Conservation (phyloP, 2,888 invertebrate species). For the Lamellibrachia columna region DNA sequence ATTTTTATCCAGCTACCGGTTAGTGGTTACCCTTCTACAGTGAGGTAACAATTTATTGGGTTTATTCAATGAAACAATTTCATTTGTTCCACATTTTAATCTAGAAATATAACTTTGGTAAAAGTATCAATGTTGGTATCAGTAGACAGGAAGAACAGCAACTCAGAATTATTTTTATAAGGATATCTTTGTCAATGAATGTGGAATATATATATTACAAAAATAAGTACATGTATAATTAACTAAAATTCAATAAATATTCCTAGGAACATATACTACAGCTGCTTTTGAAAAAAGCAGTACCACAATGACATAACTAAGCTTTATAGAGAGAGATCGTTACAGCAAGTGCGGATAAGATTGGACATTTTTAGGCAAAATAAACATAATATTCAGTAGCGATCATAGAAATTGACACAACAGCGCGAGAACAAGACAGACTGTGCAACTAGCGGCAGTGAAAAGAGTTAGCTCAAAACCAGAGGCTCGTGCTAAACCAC, state of each 20-base stretch:
- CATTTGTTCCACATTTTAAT: not conserved
- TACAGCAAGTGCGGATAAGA: not conserved
- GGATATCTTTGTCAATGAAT: not conserved
- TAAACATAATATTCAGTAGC: not conserved
- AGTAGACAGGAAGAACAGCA: not conserved
- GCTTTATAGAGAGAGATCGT: not conserved
- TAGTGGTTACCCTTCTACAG: not conserved
- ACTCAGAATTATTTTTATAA: not conserved
- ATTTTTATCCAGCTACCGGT: not conserved
- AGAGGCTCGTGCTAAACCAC: not conserved
- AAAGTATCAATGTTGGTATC: not conserved
- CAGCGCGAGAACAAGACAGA: not conserved
- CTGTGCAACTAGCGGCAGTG: not conserved
- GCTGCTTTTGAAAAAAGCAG: not conserved
- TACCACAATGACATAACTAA: not conserved
- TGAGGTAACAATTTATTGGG: not conserved
- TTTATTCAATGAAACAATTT: not conserved
- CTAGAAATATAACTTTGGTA: not conserved
- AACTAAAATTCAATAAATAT: not conserved
- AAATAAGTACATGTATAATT: not conserved
- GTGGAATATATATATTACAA: not conserved
- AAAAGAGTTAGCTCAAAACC: slow-evolving; percentile 12
- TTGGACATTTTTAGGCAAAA: not conserved
- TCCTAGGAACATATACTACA: not conserved
- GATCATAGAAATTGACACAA: not conserved